Evolutionary conservation across 2,888 invertebrate genomes (phyloP), one percentile per base, ranked within the genome.

Genomic region (Hesperia comma): DNA sequence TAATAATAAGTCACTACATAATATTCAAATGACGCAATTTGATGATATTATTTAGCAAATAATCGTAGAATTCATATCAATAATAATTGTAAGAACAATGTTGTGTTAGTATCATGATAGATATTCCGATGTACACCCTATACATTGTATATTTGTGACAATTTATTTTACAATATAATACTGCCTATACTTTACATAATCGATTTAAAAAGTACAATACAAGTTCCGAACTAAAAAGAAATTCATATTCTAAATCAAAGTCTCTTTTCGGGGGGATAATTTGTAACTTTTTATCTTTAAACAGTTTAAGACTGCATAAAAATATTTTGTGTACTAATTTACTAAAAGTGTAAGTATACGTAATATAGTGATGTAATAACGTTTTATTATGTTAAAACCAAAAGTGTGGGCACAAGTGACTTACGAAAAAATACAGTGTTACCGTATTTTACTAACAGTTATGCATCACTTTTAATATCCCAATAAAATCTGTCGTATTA

Each of bases 271-370:
- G 43, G 43, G 43, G 43, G 17, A 46, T 46, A 46, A 55, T 55
- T 55, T 55, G 33, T 55, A 55, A 12, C 37, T 6, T 55, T 54
- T 37, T 55, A 55, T 33, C 55, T 17, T 55, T 55, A 19, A 55
- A 55, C 33, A 15, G 10, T 33, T 17, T 37, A 37, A 37, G 37
- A 37, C 37, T 12, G 37, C 37, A 37, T 8, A 37, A 32, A 33
- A 15, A 55, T 55, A 55, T 55, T 55, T 55, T 55, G 55, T 55
- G 33, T 55, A 55, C 33, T 55, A 17, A 55, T 55, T 37, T 55
- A 55, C 12, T 54, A 33, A 54, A 37, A 10, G 8, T 37, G 15
- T 43, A 43, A 43, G 33, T 37, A 55, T 55, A 46, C 33, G 55
- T 37, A 55, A 37, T 15, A 37, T 55, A 55, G n/a, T 55, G 55